phyloP scores from a whole-genome alignment of 1,140 invertebrate genomes.

The Nomia melanderi region DNA sequence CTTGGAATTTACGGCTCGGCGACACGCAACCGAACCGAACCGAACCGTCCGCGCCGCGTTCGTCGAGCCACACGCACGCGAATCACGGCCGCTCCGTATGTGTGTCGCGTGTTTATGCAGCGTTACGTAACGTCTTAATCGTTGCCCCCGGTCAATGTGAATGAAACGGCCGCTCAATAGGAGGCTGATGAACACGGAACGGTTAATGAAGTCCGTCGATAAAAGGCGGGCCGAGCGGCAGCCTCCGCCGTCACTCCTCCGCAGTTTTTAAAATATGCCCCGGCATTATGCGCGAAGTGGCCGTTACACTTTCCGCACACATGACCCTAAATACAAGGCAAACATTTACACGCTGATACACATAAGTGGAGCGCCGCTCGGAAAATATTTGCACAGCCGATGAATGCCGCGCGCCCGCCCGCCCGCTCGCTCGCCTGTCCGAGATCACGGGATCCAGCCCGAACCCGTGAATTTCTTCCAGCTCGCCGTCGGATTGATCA shows the following conservation, averaged over 20 bases:
- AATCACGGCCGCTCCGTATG: neutral
- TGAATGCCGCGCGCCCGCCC: constrained; percentile 25
- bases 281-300: neutral
- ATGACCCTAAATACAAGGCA: constrained; percentile 31
- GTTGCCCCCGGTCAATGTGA: neutral
- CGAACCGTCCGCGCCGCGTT: neutral
- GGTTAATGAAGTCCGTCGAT: neutral
- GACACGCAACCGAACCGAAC: neutral
- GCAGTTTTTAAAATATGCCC: constrained; percentile 7
- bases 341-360: constrained; percentile 44
- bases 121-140: constrained; percentile 20
- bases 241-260: neutral
- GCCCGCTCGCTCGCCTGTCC: neutral
- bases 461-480: neutral
- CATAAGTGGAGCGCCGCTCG: constrained; percentile 24
- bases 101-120: neutral
- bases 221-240: neutral
- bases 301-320: constrained; percentile 8
- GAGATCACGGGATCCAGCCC: neutral
- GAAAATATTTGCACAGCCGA: constrained; percentile 34
- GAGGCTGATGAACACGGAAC: neutral
- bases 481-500: constrained; percentile 8
- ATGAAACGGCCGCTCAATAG: constrained; percentile 9
- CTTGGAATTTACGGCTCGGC: too few relatives aligned
- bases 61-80: neutral